phyloP scores from a whole-genome alignment of 2,113 vertebrate genomes.

The Hiodon alosoides region DNA sequence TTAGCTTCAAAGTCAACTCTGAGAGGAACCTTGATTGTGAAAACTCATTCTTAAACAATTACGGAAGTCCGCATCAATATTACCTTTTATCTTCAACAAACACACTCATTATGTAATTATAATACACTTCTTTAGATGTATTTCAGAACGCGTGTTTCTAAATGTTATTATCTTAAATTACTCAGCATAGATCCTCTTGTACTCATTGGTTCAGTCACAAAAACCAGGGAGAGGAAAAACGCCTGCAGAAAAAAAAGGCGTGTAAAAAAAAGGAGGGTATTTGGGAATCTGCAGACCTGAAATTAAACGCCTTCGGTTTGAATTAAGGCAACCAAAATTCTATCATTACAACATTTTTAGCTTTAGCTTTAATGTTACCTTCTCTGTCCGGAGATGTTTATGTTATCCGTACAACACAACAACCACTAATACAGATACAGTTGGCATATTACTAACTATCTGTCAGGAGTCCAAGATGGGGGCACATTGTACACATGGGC shows the following conservation, averaged over 20 bases:
- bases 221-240: not conserved
- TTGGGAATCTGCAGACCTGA: too few relatives aligned
- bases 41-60: constrained; percentile 14
- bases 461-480: too few relatives aligned
- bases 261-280: not conserved
- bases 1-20: constrained; percentile 17
- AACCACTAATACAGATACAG: too few relatives aligned
- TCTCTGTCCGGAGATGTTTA: too few relatives aligned
- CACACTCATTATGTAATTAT: constrained; percentile 6
- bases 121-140: constrained; percentile 4
- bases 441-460: too few relatives aligned
- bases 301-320: too few relatives aligned
- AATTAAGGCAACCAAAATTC: too few relatives aligned
- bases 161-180: constrained; percentile 9
- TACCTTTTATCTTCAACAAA: constrained; percentile 11
- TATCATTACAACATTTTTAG: too few relatives aligned
- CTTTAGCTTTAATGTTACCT: too few relatives aligned
- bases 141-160: constrained; percentile 7
- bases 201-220: not conserved
- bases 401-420: too few relatives aligned
- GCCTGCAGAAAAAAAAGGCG: not conserved
- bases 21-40: not conserved
- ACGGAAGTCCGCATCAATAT: not conserved
- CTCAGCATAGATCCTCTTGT: not conserved
- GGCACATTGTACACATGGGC: too few relatives aligned